Evolutionary conservation across 2,113 vertebrate species (phyloP), one percentile per base, ranked within the genome.

Genomic region (Stictonetta naevosa): DNA sequence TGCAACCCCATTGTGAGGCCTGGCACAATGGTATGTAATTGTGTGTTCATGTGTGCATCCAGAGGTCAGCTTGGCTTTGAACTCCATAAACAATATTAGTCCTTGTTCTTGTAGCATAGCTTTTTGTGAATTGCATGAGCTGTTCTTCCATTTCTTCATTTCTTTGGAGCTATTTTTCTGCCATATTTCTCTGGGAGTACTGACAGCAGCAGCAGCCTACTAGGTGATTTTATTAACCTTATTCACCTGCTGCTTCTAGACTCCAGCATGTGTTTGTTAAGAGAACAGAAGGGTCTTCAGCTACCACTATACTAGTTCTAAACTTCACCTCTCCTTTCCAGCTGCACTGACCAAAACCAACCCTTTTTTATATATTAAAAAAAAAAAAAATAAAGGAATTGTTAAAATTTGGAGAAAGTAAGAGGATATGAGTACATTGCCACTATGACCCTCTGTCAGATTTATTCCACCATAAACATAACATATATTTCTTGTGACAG

Each of bases 11-110:
- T n/a, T 23, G 21, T 63, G 28, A 40, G 53, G 17, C 50, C 44
- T 26, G 2, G 58, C 29, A 56, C 6, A 25, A 3, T n/a, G 21
- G n/a, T 62, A 10, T 1, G 0, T 80, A 29, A n/a, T 5, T 80
- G 15, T 19, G 16, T 76, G 40, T 69, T 78, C 31, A 16, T 1
- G 0, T 55, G 40, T 29, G 18, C 31, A 62, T 66, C 42, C 60
- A 59, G 83, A 77, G 77, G 66, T 92, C n/a, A 77, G 50, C 40
- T 86, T 73, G 42, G 33, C 53, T 86, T 76, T 76, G 40, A 68
- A 68, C 20, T 73, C 25, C 36, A 2, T 64, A 36, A 84, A 50
- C 28, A 40, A 0, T 40, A 20, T 22, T n/a, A 77, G 40, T 74
- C 29, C 60, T 84, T 67, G 23, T 88, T 88, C 15, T 23, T 46